phyloP scores from a whole-genome alignment of 2,113 vertebrate genomes.

The Girardinichthys multiradiatus region DNA sequence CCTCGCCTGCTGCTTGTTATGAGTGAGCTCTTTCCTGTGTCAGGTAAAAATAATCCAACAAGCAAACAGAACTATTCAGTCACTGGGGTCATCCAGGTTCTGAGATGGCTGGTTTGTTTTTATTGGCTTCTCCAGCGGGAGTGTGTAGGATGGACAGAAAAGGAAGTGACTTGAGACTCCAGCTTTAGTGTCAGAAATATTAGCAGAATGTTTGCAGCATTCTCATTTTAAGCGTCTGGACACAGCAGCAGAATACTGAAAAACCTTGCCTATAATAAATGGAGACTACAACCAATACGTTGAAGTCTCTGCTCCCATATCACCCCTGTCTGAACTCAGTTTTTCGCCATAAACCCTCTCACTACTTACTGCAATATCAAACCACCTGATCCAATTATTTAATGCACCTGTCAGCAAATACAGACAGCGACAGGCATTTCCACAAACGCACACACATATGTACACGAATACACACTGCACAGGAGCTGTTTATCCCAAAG shows the following conservation, averaged over 20 bases:
- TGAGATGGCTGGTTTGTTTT: conserved; percentile 65
- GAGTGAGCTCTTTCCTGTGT: conserved; percentile 76
- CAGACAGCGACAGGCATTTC: conserved; percentile 39
- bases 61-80: conserved; percentile 48
- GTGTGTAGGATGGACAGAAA: conserved; percentile 20
- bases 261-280: no score
- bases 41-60: conserved; percentile 77
- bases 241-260: neutral
- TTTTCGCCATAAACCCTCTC: conserved; percentile 3
- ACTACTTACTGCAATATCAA: conserved; percentile 21
- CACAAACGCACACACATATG: conserved; percentile 18
- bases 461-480: conserved; percentile 69
- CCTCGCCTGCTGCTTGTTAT: conserved; percentile 74
- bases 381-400: conserved; percentile 39
- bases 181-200: conserved; percentile 48
- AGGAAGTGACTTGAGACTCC: conserved; percentile 63
- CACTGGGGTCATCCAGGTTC: conserved; percentile 46
- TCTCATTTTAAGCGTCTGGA: conserved; percentile 48
- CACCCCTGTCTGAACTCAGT: conserved; percentile 12
- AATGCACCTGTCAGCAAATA: conserved; percentile 72
- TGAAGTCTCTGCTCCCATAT: conserved; percentile 15
- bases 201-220: conserved; percentile 24
- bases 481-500: conserved; percentile 86
- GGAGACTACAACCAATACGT: no score
- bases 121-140: conserved; percentile 47